Evolutionary conservation across 2,797 vertebrate species (phyloP), one percentile per base, ranked within the genome.

Genomic region (Chloroceryle inda): DNA sequence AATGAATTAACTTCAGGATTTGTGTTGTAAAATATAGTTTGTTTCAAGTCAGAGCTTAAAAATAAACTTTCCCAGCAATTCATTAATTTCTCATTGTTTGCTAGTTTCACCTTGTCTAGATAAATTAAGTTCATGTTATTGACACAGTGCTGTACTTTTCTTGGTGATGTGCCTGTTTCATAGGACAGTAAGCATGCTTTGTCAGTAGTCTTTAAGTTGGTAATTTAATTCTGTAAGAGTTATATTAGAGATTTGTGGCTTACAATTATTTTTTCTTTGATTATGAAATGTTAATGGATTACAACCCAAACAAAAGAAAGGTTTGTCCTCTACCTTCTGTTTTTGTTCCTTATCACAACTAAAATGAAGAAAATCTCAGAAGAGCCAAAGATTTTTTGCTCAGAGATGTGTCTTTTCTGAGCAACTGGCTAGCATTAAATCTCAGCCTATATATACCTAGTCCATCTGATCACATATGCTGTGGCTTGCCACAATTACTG

Each of bases 401-500:
- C 33, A 1, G 0, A 66, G 20, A 26, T 73, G 50, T 79, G 61
- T 81, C 77, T 88, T 83, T 86, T 74, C 71, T 91, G 67, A 92
- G 61, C 73, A 67, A 27, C 58, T 72, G 62, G n/a, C 77, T 89
- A 45, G 37, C 67, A 64, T 85, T 74, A 76, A 88, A 86, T 67
- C 81, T 44, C 52, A 94, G 59, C 59, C 31, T 80, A 13, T 47
- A 85, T 88, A 73, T 83, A n/a, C 35, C 6, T 20, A 33, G 33
- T 64, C 56, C 27, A 18, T 87, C 74, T 63, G 50, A 73, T 59
- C 44, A 23, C 47, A 62, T 49, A 3, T 12, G 49, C 69, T 88
- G 37, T 49, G 21, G 20, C 35, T 90, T 53, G 42, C 92, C 93
- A 89, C 76, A 93, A 52, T 85, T 89, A 52, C 87, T 80, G 29